Evolutionary conservation across 2,888 invertebrate genomes (phyloP).

Genomic region (Nudaria mundana): DNA sequence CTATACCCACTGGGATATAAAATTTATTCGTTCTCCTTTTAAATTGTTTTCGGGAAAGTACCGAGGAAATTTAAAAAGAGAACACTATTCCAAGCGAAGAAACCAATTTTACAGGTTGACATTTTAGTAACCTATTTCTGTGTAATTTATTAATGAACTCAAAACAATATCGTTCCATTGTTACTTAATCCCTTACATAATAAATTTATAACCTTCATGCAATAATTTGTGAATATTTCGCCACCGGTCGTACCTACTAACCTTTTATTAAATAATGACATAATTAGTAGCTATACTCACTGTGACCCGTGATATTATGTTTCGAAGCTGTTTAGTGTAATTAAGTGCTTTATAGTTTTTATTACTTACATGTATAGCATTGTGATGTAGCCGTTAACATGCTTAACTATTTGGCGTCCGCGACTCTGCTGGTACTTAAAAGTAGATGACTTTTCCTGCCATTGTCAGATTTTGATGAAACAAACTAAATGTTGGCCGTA

Average conservation of each 20-base stretch:
- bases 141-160: conserved; percentile 3
- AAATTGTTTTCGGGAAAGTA: too few species aligned
- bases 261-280: conserved; percentile 4
- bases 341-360: background rate
- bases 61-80: too few species aligned
- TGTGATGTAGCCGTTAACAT: background rate
- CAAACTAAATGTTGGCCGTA: too few species aligned
- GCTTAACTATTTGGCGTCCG: too few species aligned
- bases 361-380: background rate
- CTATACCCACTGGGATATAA: too few species aligned
- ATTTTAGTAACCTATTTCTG: too few species aligned
- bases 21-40: too few species aligned
- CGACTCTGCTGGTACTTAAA: too few species aligned
- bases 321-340: background rate
- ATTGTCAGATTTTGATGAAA: too few species aligned
- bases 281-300: conserved; percentile 3
- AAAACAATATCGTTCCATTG: conserved; percentile 3
- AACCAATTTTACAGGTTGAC: too few species aligned
- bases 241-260: conserved; percentile 2
- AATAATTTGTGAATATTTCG: conserved; percentile 5
- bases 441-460: too few species aligned
- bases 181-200: conserved; percentile 7
- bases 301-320: background rate
- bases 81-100: too few species aligned
- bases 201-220: conserved; percentile 4